Evolutionary conservation across 2,888 invertebrate genomes (phyloP), one percentile per base, ranked within the genome.

Genomic region (Pachydiplax longipennis): DNA sequence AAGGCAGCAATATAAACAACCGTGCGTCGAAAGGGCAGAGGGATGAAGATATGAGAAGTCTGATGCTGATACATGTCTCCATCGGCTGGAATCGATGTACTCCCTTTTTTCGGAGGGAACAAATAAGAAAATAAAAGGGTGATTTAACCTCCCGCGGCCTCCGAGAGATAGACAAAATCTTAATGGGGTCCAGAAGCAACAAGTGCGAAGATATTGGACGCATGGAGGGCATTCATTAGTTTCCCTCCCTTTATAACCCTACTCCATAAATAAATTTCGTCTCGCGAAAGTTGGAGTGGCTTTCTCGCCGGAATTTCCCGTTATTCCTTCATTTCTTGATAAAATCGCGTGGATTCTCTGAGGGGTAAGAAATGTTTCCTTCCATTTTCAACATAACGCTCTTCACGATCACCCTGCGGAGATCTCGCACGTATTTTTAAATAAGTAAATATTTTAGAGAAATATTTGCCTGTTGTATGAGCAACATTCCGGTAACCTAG

Each of bases 1-100:
- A 83, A 15, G 58, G 87, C 35, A 37, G 87, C 22, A 37, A 87
- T 87, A 87, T 65, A 87, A 87, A 87, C 87, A 87, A 61, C 35
- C 35, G 35, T 87, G 87, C 61, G 87, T 87, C 87, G 87, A 87
- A 87, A 58, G 83, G 31, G 18, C 58, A 25, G 65, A 87, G 61
- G 61, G 58, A 87, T n/a, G 83, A 73, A 73, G 73, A 73, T 73
- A 73, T 73, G 73, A 73, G 73, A 25, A 73, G 73, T 73, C n/a
- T n/a, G 61, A 61, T 22, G 61, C 73, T 73, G 73, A 73, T 73
- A 31, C 31, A 73, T 73, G 73, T 73, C 31, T 73, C 8, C 31
- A 73, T 73, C 31, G 25, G 31, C 6, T 6, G 25, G 73, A 73
- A 73, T 73, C n/a, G 73, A 25, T 73, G 31, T 73, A 73, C 73